These are phyloP conservation scores for Gallinago nigripennis DNA, from an alignment of 2,797 vertebrate genomes.

Conservation along the genomic window DNA sequence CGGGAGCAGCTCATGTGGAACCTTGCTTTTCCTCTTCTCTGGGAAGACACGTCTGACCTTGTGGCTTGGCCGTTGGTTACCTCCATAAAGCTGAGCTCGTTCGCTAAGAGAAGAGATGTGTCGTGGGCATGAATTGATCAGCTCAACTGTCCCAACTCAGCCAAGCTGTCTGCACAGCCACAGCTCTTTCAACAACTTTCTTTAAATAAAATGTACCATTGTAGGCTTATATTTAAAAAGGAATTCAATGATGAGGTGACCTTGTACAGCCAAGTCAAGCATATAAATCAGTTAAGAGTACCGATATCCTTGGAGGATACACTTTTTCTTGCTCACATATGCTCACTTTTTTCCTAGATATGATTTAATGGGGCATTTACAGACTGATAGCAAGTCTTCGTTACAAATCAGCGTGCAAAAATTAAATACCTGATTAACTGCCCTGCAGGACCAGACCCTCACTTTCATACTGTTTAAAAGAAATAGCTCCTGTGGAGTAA, in stretches of 20 bases:
- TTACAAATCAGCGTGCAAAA: neutral
- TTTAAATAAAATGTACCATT: neutral
- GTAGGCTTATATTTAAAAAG: neutral
- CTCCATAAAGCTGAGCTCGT: neutral
- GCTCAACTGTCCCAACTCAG: neutral
- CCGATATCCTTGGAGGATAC: neutral
- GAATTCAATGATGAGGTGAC: neutral
- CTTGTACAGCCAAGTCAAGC: slow-evolving; percentile 17
- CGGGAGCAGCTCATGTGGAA: neutral
- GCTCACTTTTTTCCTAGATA: neutral
- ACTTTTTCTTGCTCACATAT: neutral
- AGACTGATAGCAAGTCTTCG: neutral
- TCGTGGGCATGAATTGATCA: neutral
- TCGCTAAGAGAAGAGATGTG: neutral
- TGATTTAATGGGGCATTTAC: slow-evolving; percentile 23
- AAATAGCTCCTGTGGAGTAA: neutral
- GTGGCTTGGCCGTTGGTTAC: neutral
- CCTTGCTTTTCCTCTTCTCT: no score
- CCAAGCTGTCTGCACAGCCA: neutral
- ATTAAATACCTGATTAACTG: neutral
- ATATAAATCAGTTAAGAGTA: neutral
- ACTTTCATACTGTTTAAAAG: neutral
- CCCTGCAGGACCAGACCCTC: neutral
- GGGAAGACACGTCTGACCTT: neutral
- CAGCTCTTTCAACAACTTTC: neutral